Percentiles rank a stretch among this genome's conserved stretches.
Conservation (phyloP, 2,797 vertebrate species). For the Anguilla pacifica region DNA sequence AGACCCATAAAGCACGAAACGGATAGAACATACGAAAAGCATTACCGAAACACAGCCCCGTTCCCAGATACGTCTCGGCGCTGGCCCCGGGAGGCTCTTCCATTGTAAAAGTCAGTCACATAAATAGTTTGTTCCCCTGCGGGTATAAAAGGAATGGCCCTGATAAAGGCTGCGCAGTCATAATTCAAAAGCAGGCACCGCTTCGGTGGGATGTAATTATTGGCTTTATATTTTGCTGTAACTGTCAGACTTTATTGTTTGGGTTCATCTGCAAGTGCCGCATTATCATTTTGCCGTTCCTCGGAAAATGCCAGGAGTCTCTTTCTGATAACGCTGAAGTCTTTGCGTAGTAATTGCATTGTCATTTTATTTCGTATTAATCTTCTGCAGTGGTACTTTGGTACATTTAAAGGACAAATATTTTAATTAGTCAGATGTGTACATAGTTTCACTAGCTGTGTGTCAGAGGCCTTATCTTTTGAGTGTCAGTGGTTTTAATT, state of each 20-base stretch:
- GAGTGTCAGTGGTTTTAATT: conserved; percentile 16
- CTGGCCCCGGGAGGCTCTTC: conserved; percentile 29
- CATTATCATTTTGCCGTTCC: conserved; percentile 38
- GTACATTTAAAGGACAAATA: conserved; percentile 1
- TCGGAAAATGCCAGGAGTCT: conserved; percentile 24
- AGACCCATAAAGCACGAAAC: conserved; percentile 42
- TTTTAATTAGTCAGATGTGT: conserved; percentile 12
- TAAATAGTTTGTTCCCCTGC: conserved; percentile 47
- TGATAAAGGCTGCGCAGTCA: conserved; percentile 45
- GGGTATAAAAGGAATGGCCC: conserved; percentile 57
- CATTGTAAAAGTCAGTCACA: conserved; percentile 46
- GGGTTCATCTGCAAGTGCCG: conserved; percentile 44
- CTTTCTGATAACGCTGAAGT: conserved; percentile 17
- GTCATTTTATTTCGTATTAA: conserved; percentile 21
- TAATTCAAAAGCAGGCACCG: conserved; percentile 56
- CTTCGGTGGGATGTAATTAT: conserved; percentile 61
- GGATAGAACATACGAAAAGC: conserved; percentile 40
- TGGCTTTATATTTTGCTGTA: conserved; percentile 63
- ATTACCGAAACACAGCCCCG: conserved; percentile 19
- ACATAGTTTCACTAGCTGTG: not conserved
- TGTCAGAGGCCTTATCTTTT: conserved; percentile 19
- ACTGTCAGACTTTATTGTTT: conserved; percentile 64
- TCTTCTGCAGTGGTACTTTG: conserved; percentile 1
- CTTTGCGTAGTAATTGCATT: conserved; percentile 21
- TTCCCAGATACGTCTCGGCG: conserved; percentile 29